These are phyloP conservation scores for Engraulis encrasicolus DNA, from an alignment of 2,113 vertebrate genomes.

Conservation along the genomic window DNA sequence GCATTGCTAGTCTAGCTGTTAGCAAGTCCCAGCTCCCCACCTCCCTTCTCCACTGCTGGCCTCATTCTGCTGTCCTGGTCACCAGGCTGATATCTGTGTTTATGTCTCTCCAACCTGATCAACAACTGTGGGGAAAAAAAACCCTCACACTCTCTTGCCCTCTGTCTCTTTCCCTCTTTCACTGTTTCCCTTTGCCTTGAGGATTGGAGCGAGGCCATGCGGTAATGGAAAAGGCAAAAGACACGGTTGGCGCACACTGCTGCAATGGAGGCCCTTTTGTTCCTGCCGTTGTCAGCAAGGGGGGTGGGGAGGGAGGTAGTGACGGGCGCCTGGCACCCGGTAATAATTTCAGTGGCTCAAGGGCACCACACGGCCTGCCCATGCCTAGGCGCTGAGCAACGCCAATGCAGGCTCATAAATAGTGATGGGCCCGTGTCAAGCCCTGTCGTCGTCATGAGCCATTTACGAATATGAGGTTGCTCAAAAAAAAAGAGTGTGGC, in stretches of 20 bases:
- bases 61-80: background rate
- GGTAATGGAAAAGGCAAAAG: constrained; percentile 17
- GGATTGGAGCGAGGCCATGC: constrained; percentile 3
- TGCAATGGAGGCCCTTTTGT: background rate
- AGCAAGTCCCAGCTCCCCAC: background rate
- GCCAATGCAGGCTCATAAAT: constrained; percentile 6
- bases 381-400: too few species aligned
- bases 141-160: background rate
- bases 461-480: background rate
- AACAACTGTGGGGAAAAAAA: background rate
- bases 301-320: background rate
- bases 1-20: too few species aligned
- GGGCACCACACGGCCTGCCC: background rate
- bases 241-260: background rate
- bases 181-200: background rate
- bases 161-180: background rate
- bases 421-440: background rate
- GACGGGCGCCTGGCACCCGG: background rate
- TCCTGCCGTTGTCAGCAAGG: constrained; percentile 7
- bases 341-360: constrained; percentile 11
- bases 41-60: background rate
- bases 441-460: constrained; percentile 1
- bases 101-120: background rate
- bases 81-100: background rate
- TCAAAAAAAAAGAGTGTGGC: background rate